Base-by-base conservation (phyloP, 2,797 vertebrate species). In the Hemitrygon akajei region DNA sequence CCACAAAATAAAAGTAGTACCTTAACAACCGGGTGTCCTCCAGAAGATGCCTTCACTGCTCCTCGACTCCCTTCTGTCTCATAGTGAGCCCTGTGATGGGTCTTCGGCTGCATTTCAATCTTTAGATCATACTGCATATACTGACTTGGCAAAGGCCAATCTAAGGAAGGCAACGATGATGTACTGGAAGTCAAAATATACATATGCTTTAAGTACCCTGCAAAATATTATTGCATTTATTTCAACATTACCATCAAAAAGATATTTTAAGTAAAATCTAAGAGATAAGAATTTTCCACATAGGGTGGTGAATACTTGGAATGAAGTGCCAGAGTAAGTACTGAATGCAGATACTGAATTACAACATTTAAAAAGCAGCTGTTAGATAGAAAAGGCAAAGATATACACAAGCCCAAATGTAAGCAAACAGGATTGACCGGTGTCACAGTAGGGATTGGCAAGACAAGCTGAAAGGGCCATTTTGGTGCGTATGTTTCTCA, bases 51-150 rank as follows among this genome's bases (percentile, higher is more conserved):
- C 96, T 99, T 99, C 94, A 99, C 96, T 79, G 99, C 99, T 95
- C 99, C 99, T 96, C 99, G 97, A 95, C 99, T 99, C 95, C 99
- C 99, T 96, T 99, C 99, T 0, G 99, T 99, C 97, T 99, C 99
- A 95, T 99, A 99, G 96, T 99, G 99, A 47, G 99, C 99, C 96
- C 99, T 97, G 96, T 99, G 99, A 95, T 99, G 98, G 94, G 98
- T 98, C 97, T 99, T 99, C 95, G 99, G 99, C 94, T 99, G 99
- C n/a, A 99, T 97, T 96, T 99, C 99, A 95, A 99, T 98, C 97
- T 99, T 99, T 95, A 99, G 96, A 84, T 99, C 99, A 95, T 97
- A 98, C 94, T 99, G 98, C 94, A 98, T 98, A 79, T 98, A 99
- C 95, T 98, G 98, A 97, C 95, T 97, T 56, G 99, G 98, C 95